Base-by-base conservation (phyloP, 2,113 vertebrate species). In the Zootoca vivipara region DNA sequence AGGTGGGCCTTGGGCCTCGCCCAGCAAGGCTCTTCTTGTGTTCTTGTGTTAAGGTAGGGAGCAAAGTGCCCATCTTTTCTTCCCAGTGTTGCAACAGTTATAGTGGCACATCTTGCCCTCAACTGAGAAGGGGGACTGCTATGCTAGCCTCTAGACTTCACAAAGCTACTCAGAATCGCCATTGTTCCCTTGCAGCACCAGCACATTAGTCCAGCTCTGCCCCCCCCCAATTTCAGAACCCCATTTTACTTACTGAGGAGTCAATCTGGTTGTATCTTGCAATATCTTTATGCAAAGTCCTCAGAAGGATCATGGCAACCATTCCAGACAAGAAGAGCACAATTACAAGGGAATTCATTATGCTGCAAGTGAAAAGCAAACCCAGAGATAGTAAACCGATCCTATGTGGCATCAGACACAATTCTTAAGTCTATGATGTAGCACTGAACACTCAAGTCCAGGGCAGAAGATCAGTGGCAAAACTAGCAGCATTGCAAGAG, bases 261-360 rank as follows among this genome's bases (percentile, higher is more conserved):
- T 98, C 98, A 7, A 98, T 96, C 89, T 98, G 97, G 94, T 99
- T 99, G 92, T 98, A 99, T 97, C 97, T 97, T 91, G 97, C 97
- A 93, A 98, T 98, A 92, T 98, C 98, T 95, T 97, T 98, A 93
- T 98, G 98, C 86, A 98, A 95, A 24, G 97, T 98, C 92, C 97
- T 97, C 93, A 99, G 92, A 95, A 99, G 97, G 81, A 98, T 98
- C 97, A 98, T 98, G 88, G 98, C 97, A 93, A 98, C 97, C 97
- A 98, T 98, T 67, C 98, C 98, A 90, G 98, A 98, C 83, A 99
- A 96, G 96, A 98, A 98, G 58, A 99, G 97, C 89, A 98, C 96
- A 80, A 98, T 97, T 87, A 99, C 97, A 33, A 99, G 96, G 40
- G 98, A 99, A 96, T 98, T 99, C 97, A 98, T 98, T 87, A 99